These are phyloP conservation scores for Petrocephalus microphthalmus DNA, from an alignment of 2,113 vertebrate genomes.

Conservation along the genomic window DNA sequence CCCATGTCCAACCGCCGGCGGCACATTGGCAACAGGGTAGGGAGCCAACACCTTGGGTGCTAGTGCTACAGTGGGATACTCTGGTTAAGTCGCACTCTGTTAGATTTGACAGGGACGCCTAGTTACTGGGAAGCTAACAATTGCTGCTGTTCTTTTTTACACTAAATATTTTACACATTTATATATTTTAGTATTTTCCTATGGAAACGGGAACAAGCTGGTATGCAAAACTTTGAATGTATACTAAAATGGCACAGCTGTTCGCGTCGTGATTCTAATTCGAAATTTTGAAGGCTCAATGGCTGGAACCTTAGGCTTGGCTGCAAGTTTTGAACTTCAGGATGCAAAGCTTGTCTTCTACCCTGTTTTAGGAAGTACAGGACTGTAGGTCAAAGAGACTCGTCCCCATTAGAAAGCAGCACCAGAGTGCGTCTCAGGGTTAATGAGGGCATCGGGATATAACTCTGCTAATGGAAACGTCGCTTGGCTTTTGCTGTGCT, in stretches of 20 bases:
- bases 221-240: neutral
- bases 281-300: neutral
- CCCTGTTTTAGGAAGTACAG: neutral
- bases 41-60: constrained; percentile 13
- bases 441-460: neutral
- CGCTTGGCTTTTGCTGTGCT: neutral
- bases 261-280: neutral
- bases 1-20: constrained; percentile 92
- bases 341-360: neutral
- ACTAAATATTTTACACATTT: neutral
- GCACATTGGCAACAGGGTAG: constrained; percentile 87
- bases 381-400: neutral
- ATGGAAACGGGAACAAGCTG: neutral
- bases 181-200: no score
- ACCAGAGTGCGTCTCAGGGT: neutral
- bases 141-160: neutral
- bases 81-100: neutral
- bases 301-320: neutral
- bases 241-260: neutral
- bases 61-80: neutral
- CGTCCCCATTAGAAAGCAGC: neutral
- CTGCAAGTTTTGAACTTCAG: neutral
- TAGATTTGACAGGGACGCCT: no score
- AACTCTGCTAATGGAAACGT: neutral
- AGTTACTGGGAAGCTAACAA: neutral